These are phyloP conservation scores for Zaprionus ghesquierei DNA, from an alignment of 1,140 invertebrate species.

Conservation along the genomic window DNA sequence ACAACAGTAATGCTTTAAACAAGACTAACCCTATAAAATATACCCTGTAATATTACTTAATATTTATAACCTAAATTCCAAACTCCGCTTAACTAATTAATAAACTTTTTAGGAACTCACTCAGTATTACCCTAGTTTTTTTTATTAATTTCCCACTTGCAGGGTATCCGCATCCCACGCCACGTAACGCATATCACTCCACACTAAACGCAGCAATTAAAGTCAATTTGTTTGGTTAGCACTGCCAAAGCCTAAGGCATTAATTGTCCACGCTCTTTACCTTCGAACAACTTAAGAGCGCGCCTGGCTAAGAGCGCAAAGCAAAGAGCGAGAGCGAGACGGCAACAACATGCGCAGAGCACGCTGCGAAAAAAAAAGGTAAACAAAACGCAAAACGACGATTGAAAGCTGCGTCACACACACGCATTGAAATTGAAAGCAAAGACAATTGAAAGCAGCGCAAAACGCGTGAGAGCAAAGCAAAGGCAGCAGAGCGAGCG, in stretches of 20 bases:
- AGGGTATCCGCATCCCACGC: neutral
- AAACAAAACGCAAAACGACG: constrained; percentile 39
- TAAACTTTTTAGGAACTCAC: neutral
- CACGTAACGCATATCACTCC: neutral
- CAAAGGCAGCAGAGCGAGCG: neutral
- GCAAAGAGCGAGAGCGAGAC: neutral
- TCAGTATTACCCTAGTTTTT: neutral
- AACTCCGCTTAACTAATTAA: neutral
- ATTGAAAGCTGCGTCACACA: constrained; percentile 30
- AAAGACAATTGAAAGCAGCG: constrained; percentile 47
- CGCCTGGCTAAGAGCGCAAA: neutral
- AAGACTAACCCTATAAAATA: too few species aligned
- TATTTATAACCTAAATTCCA: neutral
- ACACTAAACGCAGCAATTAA: neutral
- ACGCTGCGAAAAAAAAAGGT: constrained; percentile 47
- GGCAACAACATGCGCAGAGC: constrained; percentile 18
- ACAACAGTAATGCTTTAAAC: too few species aligned
- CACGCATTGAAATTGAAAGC: constrained; percentile 30
- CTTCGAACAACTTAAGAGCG: constrained; percentile 10
- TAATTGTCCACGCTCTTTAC: neutral
- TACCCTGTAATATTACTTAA: neutral
- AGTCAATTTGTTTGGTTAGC: neutral
- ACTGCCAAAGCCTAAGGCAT: neutral
- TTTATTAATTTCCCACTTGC: neutral
- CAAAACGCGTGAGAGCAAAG: constrained; percentile 4